Conservation (phyloP, 2,888 invertebrate genomes). For the Mesorhabditis belari region DNA sequence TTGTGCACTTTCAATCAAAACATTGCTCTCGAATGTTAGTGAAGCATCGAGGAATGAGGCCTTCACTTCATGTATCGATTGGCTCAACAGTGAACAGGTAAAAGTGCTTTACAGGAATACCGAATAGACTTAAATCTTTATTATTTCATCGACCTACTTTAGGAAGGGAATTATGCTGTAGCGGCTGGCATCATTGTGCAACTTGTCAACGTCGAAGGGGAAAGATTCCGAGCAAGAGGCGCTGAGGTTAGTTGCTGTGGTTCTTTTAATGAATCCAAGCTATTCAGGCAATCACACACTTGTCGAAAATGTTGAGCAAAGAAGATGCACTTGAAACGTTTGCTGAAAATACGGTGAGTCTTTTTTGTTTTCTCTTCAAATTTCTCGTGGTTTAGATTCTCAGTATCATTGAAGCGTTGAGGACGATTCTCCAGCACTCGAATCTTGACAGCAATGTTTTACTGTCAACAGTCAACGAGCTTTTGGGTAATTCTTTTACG, state of each 20-base stretch:
- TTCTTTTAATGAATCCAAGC: background rate
- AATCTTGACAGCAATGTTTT: background rate
- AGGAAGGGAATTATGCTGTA: background rate
- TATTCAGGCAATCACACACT: background rate
- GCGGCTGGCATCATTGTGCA: background rate
- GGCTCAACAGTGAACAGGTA: conserved; percentile 36
- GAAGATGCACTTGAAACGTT: conserved; percentile 1
- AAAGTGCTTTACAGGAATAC: no score
- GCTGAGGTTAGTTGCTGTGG: no score
- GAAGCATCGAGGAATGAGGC: conserved; percentile 27
- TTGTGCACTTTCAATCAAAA: conserved; percentile 68
- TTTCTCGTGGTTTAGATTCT: background rate
- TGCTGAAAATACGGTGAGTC: background rate
- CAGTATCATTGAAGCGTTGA: background rate
- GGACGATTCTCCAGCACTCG: background rate
- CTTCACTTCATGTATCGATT: conserved; percentile 34
- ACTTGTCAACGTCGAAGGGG: background rate
- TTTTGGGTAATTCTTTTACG: background rate
- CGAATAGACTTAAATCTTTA: no score
- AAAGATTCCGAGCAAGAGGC: background rate
- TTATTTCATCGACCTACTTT: no score
- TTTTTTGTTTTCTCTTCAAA: background rate
- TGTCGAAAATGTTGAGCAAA: background rate
- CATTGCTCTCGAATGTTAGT: conserved; percentile 61
- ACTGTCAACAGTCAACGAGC: background rate